phyloP scores from a whole-genome alignment of 2,113 vertebrate genomes.

The Crotalus viridis region DNA sequence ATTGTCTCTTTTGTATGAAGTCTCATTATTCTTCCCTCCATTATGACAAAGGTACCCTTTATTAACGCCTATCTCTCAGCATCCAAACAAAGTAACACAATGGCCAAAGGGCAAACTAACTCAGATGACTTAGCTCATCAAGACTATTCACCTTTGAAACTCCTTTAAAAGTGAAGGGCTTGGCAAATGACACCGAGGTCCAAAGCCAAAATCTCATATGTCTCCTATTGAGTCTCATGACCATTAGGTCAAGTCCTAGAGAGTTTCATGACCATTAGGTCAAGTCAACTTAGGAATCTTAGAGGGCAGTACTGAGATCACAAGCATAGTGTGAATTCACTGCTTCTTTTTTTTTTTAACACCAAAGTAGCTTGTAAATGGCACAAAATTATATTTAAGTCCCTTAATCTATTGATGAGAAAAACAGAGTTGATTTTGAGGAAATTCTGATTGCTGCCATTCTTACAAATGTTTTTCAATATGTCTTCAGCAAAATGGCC shows the following conservation, averaged over 20 bases:
- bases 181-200: background rate
- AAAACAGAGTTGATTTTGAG: conserved; percentile 9
- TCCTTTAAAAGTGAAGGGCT: background rate
- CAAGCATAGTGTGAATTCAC: background rate
- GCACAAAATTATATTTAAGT: conserved; percentile 7
- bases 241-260: too few relatives aligned
- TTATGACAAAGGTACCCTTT: background rate
- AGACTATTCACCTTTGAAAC: background rate
- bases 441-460: conserved; percentile 32
- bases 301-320: background rate
- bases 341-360: background rate
- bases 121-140: background rate
- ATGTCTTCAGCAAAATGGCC: conserved; percentile 28
- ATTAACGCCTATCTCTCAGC: background rate
- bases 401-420: conserved; percentile 18
- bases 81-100: background rate
- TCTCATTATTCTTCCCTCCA: background rate
- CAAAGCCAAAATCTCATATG: background rate
- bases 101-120: background rate
- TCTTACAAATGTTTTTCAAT: conserved; percentile 37
- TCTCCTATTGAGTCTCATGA: too few relatives aligned
- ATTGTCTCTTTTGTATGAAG: background rate
- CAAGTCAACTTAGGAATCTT: background rate
- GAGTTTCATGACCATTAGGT: background rate
- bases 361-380: background rate